A percentile compares a stretch with the other conserved stretches of the same genome.
Evolutionary conservation across 2,888 invertebrate species (phyloP).

Genomic region (Polia nebulosa): DNA sequence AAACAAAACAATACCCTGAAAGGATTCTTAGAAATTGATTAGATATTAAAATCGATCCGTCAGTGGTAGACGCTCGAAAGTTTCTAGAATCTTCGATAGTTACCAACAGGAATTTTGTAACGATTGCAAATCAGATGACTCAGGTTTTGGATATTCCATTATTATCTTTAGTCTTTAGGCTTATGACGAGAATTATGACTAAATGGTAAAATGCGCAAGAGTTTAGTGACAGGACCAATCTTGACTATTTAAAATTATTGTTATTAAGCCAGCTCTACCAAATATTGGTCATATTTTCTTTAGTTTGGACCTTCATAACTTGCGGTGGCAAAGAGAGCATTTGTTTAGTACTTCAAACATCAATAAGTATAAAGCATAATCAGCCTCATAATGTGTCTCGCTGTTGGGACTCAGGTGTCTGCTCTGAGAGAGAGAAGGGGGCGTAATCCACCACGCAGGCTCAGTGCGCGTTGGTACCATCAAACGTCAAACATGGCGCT

Average conservation of each 20-base stretch:
- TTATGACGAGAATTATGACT: constrained; percentile 25
- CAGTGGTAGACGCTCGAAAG: constrained; percentile 23
- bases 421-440: too few species aligned
- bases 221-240: neutral
- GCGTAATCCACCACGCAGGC: too few species aligned
- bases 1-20: constrained; percentile 5
- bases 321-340: neutral
- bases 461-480: too few species aligned
- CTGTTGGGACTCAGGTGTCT: too few species aligned
- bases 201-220: neutral
- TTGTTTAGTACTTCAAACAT: too few species aligned
- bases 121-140: constrained; percentile 27
- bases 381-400: too few species aligned
- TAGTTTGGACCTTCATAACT: neutral
- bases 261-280: neutral
- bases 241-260: too few species aligned
- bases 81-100: constrained; percentile 21
- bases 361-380: too few species aligned
- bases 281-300: neutral
- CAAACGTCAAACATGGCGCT: neutral
- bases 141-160: constrained; percentile 5
- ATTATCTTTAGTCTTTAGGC: constrained; percentile 21
- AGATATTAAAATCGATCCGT: constrained; percentile 38
- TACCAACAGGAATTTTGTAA: constrained; percentile 7
- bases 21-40: constrained; percentile 41